Evolutionary conservation across 2,113 vertebrate species (phyloP).

Genomic region (Colius striatus): DNA sequence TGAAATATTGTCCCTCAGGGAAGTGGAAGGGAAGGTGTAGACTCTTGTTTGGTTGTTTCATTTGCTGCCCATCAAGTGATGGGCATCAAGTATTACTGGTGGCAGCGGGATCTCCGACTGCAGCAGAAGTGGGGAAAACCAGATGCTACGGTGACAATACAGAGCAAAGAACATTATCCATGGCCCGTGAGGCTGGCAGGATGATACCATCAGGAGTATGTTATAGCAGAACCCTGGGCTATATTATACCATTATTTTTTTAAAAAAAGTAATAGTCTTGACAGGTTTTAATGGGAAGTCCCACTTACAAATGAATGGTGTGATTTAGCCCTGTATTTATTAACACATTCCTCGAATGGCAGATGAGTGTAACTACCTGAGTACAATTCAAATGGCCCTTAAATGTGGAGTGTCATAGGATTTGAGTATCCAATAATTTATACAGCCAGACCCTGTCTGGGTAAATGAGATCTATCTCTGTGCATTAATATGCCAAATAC

Average conservation of each 20-base stretch:
- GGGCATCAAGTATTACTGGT: background rate
- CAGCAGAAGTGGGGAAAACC: background rate
- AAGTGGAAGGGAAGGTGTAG: background rate
- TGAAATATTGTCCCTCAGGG: background rate
- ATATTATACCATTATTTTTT: background rate
- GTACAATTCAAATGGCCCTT: background rate
- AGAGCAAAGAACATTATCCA: background rate
- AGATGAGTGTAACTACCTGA: background rate
- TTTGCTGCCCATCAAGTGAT: background rate
- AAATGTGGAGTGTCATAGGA: background rate
- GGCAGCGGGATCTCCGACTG: background rate
- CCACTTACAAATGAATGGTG: background rate
- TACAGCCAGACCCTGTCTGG: background rate
- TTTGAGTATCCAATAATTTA: background rate
- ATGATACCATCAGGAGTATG: background rate
- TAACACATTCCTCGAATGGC: background rate
- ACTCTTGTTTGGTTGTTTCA: background rate
- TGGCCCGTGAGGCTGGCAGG: background rate
- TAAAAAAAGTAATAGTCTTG: background rate
- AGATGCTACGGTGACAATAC: background rate
- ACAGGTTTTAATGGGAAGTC: conserved; percentile 8
- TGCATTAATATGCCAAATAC: background rate
- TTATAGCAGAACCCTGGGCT: background rate
- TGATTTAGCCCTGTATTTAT: background rate
- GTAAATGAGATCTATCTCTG: background rate